These are phyloP conservation scores for Saturnia japonica DNA, from an alignment of 2,888 invertebrate species.

Conservation along the genomic window DNA sequence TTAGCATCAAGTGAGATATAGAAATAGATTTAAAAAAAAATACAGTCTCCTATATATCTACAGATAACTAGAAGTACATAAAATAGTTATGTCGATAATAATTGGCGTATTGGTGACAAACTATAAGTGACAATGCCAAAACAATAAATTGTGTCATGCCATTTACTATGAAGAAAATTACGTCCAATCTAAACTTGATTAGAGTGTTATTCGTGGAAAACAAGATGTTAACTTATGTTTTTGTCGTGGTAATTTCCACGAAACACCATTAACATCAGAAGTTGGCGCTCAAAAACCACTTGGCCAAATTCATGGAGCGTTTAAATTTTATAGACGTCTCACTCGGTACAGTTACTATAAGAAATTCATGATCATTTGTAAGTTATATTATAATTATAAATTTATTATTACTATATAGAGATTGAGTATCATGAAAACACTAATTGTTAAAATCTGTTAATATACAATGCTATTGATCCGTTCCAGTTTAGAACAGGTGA, in stretches of 20 bases:
- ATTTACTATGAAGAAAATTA: background rate
- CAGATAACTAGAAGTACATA: no score
- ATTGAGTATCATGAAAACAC: no score
- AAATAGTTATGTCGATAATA: background rate
- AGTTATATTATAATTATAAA: background rate
- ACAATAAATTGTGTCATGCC: background rate
- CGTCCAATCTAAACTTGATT: background rate
- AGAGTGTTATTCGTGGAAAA: background rate
- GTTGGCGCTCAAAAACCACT: conserved; percentile 10
- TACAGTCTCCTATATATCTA: background rate
- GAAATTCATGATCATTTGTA: background rate
- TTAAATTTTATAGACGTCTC: conserved; percentile 12
- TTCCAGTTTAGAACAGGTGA: no score
- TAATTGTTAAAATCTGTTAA: no score
- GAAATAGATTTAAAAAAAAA: no score
- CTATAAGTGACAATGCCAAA: background rate
- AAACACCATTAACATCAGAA: conserved; percentile 10
- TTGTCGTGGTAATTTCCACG: background rate
- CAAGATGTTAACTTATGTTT: background rate
- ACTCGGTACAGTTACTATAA: background rate
- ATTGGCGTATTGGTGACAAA: background rate
- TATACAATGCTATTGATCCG: no score
- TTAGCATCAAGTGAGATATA: no score
- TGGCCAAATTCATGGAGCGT: background rate
- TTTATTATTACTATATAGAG: no score